Percentiles rank a stretch among this genome's conserved stretches.
Evolutionary conservation across 2,888 invertebrate genomes (phyloP).

Genomic region (Monopis laevigella): DNA sequence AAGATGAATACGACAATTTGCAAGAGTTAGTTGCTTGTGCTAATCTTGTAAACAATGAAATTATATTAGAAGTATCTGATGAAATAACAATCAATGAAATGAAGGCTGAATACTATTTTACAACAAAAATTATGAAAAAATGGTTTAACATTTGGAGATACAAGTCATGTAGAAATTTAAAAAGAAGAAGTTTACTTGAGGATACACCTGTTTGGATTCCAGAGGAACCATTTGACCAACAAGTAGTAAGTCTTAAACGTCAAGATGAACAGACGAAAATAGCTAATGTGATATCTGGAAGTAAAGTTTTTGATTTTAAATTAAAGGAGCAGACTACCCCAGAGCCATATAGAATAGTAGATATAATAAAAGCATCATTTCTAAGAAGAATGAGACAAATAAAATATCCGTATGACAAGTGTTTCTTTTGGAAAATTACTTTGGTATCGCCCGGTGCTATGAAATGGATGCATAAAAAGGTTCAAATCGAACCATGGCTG

Average conservation of each 20-base stretch:
- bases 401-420: slow-evolving; percentile 45
- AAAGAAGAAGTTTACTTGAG: slow-evolving; percentile 42
- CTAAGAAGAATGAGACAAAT: slow-evolving; percentile 59
- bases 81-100: slow-evolving; percentile 44
- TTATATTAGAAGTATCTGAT: slow-evolving; percentile 34
- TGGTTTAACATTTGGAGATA: slow-evolving; percentile 48
- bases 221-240: slow-evolving; percentile 38
- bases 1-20: slow-evolving; percentile 38
- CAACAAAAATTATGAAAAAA: slow-evolving; percentile 40
- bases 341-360: slow-evolving; percentile 47
- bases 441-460: slow-evolving; percentile 63
- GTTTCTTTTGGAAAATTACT: slow-evolving; percentile 70
- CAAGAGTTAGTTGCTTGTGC: slow-evolving; percentile 34
- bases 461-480: slow-evolving; percentile 46
- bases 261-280: slow-evolving; percentile 37
- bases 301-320: slow-evolving; percentile 50
- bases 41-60: slow-evolving; percentile 31
- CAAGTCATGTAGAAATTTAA: slow-evolving; percentile 38
- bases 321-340: slow-evolving; percentile 35
- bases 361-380: slow-evolving; percentile 49
- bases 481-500: slow-evolving; percentile 57
- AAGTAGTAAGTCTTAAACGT: slow-evolving; percentile 37
- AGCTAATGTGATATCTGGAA: slow-evolving; percentile 47
- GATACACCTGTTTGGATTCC: slow-evolving; percentile 57
- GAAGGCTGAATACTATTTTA: slow-evolving; percentile 42